Evolutionary conservation across 2,888 invertebrate species (phyloP).

Genomic region (Volucella inanis): DNA sequence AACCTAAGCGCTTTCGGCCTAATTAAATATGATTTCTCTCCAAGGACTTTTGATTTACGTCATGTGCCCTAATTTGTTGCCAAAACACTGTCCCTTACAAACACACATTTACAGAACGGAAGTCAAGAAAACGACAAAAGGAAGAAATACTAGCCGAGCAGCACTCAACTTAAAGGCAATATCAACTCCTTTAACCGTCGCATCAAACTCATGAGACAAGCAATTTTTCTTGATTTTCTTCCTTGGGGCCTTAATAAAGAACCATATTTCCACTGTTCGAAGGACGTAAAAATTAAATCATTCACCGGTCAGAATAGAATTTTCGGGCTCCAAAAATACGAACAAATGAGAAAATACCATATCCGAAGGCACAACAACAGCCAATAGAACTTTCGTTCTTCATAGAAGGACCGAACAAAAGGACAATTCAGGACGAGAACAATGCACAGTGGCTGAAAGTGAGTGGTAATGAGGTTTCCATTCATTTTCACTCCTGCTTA

Average conservation of each 20-base stretch:
- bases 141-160: neutral
- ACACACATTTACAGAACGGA: no score
- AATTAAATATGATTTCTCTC: constrained; percentile 47
- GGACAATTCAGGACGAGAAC: constrained; percentile 1
- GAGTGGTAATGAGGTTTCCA: constrained; percentile 49
- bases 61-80: constrained; percentile 30
- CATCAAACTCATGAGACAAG: no score
- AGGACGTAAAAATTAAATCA: constrained; percentile 65
- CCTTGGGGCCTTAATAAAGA: constrained; percentile 47
- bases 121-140: neutral
- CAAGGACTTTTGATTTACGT: constrained; percentile 41
- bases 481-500: constrained; percentile 57
- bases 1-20: constrained; percentile 11
- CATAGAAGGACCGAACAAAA: no score
- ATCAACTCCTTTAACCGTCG: no score
- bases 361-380: neutral
- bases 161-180: no score
- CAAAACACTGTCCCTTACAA: no score
- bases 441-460: constrained; percentile 49
- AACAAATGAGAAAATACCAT: neutral
- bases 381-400: neutral
- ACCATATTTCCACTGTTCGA: constrained; percentile 55
- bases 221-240: neutral
- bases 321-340: constrained; percentile 20
- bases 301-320: constrained; percentile 52